Percentiles rank a stretch among this genome's conserved stretches.
phyloP scores from a whole-genome alignment of 2,888 invertebrate genomes.

The Dasypogon diadema region DNA sequence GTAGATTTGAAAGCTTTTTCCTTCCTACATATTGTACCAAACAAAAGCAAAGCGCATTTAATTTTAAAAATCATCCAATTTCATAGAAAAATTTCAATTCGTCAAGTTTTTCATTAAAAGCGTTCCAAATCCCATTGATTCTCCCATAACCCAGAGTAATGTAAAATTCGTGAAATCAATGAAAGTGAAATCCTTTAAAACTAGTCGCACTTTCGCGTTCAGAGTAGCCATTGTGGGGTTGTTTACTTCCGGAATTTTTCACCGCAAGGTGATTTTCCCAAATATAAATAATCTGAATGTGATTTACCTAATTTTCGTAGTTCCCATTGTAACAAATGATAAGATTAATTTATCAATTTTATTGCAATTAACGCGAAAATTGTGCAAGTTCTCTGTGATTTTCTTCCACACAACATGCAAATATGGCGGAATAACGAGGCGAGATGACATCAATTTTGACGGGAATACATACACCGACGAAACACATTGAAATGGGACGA shows the following conservation, averaged over 20 bases:
- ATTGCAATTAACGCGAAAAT: conserved; percentile 39
- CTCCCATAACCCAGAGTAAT: not conserved
- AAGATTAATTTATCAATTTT: conserved; percentile 9
- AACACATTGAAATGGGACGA: conserved; percentile 51
- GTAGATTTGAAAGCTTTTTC: no score
- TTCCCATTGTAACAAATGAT: conserved; percentile 3
- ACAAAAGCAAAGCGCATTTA: no score
- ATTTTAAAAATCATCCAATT: no score
- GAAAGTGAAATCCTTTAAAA: conserved; percentile 55
- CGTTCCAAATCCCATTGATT: conserved; percentile 16
- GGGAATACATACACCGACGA: conserved; percentile 12
- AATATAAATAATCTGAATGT: conserved; percentile 26
- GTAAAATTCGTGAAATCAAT: conserved; percentile 39
- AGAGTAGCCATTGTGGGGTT: conserved; percentile 60
- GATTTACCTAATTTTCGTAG: conserved; percentile 12
- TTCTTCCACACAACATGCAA: not conserved
- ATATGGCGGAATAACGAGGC: conserved; percentile 33
- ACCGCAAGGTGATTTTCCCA: conserved; percentile 30
- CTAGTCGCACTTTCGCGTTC: conserved; percentile 63
- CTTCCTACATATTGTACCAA: no score
- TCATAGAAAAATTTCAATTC: conserved; percentile 9
- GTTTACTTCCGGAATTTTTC: conserved; percentile 55
- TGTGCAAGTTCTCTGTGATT: conserved; percentile 25
- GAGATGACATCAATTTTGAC: conserved; percentile 45
- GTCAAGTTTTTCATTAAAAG: conserved; percentile 39